Conservation (phyloP, 2,888 invertebrate genomes). For the Tiliacea aurago region DNA sequence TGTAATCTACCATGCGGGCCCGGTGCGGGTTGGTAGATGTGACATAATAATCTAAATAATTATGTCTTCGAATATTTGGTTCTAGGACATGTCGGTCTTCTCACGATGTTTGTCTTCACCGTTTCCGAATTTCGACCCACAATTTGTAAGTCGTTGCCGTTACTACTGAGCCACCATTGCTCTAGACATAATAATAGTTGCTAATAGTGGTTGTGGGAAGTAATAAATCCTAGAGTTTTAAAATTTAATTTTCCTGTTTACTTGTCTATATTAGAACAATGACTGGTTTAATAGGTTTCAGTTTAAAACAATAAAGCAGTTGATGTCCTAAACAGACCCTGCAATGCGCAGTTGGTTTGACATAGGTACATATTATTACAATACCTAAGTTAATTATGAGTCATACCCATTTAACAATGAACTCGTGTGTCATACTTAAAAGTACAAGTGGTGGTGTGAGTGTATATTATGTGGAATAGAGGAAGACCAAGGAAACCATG, state of each 20-base stretch:
- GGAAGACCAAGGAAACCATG: background rate
- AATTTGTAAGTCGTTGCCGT: too few relatives aligned
- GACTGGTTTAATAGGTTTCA: background rate
- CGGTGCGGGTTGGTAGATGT: too few relatives aligned
- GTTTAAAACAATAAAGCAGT: conserved; percentile 11
- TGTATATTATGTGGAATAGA: background rate
- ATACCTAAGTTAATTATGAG: background rate
- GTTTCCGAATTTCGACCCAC: too few relatives aligned
- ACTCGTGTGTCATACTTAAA: background rate
- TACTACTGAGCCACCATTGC: too few relatives aligned
- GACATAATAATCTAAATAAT: too few relatives aligned
- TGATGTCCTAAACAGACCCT: conserved; percentile 1
- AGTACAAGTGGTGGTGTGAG: background rate
- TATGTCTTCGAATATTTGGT: too few relatives aligned
- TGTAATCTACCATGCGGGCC: too few relatives aligned
- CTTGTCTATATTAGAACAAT: background rate
- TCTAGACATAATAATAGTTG: background rate
- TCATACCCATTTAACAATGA: background rate
- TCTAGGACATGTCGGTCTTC: too few relatives aligned
- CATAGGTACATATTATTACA: background rate
- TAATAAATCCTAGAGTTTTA: background rate
- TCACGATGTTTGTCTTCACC: too few relatives aligned
- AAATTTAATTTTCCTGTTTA: conserved; percentile 8
- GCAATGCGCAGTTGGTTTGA: background rate
- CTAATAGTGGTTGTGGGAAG: background rate